phyloP scores from a whole-genome alignment of 2,888 invertebrate genomes.

The Drosophila anomalipes region DNA sequence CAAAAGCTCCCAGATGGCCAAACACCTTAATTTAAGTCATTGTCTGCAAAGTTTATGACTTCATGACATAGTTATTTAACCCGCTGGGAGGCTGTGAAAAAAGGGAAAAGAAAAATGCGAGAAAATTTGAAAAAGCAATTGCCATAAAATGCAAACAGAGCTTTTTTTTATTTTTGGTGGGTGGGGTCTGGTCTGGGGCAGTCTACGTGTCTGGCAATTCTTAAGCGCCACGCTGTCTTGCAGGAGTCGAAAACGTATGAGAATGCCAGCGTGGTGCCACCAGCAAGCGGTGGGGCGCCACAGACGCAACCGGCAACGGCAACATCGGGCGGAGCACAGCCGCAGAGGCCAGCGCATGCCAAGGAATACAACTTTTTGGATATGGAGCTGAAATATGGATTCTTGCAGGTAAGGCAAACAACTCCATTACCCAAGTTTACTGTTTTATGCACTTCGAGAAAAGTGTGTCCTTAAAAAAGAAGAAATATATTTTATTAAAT shows the following conservation, averaged over 20 bases:
- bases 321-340: slow-evolving; percentile 76
- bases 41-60: slow-evolving; percentile 50
- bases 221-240: slow-evolving; percentile 32
- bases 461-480: not conserved
- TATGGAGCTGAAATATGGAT: slow-evolving; percentile 96
- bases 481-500: not conserved
- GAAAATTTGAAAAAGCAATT: slow-evolving; percentile 58
- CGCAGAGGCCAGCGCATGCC: slow-evolving; percentile 88
- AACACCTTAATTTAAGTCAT: slow-evolving; percentile 21
- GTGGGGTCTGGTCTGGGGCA: not conserved
- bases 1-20: slow-evolving; percentile 5
- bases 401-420: slow-evolving; percentile 91
- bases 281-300: slow-evolving; percentile 40
- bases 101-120: slow-evolving; percentile 37
- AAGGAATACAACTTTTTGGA: slow-evolving; percentile 95
- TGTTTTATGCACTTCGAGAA: not conserved
- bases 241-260: slow-evolving; percentile 85
- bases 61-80: slow-evolving; percentile 47
- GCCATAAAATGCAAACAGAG: slow-evolving; percentile 48
- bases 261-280: slow-evolving; percentile 76
- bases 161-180: slow-evolving; percentile 8
- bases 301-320: slow-evolving; percentile 84
- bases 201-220: slow-evolving; percentile 29
- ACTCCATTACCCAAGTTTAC: not conserved
- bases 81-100: slow-evolving; percentile 18